phyloP scores from a whole-genome alignment of 2,888 invertebrate genomes.

The Ectemnius continuus region DNA sequence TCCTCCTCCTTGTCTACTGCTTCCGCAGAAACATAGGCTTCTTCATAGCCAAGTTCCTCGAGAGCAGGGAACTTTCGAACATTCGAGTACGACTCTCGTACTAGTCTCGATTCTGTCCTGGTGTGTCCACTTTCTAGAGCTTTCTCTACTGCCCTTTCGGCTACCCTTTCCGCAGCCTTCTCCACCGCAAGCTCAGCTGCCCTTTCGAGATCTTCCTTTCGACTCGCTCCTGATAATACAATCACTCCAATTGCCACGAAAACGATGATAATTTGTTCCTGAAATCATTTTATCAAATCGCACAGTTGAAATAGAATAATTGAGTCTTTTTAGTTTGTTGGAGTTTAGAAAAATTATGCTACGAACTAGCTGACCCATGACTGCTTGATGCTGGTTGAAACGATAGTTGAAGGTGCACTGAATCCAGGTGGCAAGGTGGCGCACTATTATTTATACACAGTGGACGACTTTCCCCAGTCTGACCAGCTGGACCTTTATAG shows the following conservation, averaged over 20 bases:
- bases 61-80: constrained; percentile 54
- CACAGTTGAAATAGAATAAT: background rate
- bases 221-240: constrained; percentile 43
- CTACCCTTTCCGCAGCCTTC: constrained; percentile 72
- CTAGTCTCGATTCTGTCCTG: constrained; percentile 67
- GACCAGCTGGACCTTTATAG: constrained; percentile 61
- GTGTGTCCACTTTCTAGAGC: constrained; percentile 71
- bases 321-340: background rate
- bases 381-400: constrained; percentile 50
- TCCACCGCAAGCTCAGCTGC: constrained; percentile 75
- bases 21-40: constrained; percentile 7
- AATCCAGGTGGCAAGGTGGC: constrained; percentile 59
- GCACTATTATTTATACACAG: constrained; percentile 72
- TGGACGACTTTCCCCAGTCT: constrained; percentile 70
- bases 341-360: constrained; percentile 16
- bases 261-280: constrained; percentile 43
- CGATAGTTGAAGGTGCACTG: constrained; percentile 63
- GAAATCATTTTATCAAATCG: background rate
- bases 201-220: constrained; percentile 68
- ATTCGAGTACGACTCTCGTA: constrained; percentile 69
- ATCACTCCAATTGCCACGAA: constrained; percentile 53
- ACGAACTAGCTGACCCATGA: constrained; percentile 69
- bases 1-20: constrained; percentile 34
- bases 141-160: constrained; percentile 74
- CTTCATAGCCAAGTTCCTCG: constrained; percentile 26